Evolutionary conservation across 2,888 invertebrate species (phyloP).

Genomic region (Hypselothyrea guttata): DNA sequence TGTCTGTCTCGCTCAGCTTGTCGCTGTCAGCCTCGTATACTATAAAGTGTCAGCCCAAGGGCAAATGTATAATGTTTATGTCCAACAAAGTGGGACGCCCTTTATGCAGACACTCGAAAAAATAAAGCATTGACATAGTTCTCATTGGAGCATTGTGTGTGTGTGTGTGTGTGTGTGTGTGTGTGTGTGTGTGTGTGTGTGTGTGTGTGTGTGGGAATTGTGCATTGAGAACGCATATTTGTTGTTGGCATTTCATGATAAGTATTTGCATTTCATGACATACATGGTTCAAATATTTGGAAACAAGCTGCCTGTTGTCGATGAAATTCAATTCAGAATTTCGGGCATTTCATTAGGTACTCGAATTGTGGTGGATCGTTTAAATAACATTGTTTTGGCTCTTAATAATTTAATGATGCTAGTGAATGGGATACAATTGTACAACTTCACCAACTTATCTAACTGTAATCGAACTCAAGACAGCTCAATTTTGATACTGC

Average conservation of each 20-base stretch:
- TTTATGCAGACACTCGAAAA: constrained; percentile 17
- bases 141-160: constrained; percentile 47
- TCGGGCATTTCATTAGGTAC: constrained; percentile 4
- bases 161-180: constrained; percentile 59
- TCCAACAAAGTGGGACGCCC: constrained; percentile 6
- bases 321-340: background rate
- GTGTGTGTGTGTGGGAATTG: constrained; percentile 63
- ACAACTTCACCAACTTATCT: background rate
- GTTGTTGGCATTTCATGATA: constrained; percentile 43
- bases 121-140: constrained; percentile 65
- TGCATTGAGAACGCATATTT: constrained; percentile 32
- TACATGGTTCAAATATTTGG: constrained; percentile 34
- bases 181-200: constrained; percentile 44
- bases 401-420: no score
- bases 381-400: background rate
- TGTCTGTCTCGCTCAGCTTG: background rate
- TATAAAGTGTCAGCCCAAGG: constrained; percentile 60
- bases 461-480: no score
- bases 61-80: constrained; percentile 30
- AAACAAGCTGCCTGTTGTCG: constrained; percentile 5
- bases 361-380: background rate
- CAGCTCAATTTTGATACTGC: no score
- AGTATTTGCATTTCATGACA: constrained; percentile 31
- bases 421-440: no score
- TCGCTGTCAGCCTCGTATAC: constrained; percentile 38